Evolutionary conservation across 2,797 vertebrate genomes (phyloP).

Genomic region (Pampus argenteus): DNA sequence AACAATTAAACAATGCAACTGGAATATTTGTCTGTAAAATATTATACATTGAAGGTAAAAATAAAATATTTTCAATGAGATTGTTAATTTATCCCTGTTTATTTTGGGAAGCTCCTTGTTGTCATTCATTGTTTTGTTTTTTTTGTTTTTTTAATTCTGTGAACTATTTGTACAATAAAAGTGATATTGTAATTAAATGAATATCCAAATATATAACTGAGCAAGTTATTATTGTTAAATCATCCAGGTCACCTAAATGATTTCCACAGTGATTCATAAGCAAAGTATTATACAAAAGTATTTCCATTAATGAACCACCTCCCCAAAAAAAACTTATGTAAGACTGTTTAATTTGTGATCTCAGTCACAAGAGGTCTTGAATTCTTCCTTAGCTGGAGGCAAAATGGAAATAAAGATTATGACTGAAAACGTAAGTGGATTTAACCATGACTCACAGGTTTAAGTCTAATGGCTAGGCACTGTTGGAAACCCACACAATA

Average conservation of each 20-base stretch:
- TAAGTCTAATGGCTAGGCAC: conserved; percentile 50
- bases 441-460: conserved; percentile 58
- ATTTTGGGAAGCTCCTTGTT: conserved; percentile 87
- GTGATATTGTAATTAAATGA: conserved; percentile 80
- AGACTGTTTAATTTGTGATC: conserved; percentile 45
- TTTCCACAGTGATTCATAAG: conserved; percentile 22
- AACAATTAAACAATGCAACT: conserved; percentile 72
- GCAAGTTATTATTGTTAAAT: background rate
- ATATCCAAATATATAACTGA: conserved; percentile 50
- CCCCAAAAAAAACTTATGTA: conserved; percentile 53
- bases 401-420: conserved; percentile 63
- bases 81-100: conserved; percentile 90
- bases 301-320: conserved; percentile 30
- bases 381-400: conserved; percentile 59
- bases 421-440: conserved; percentile 67
- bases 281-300: conserved; percentile 26
- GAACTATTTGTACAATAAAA: conserved; percentile 81
- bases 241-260: background rate
- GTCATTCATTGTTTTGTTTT: conserved; percentile 44
- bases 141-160: conserved; percentile 61
- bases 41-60: conserved; percentile 87
- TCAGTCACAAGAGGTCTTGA: conserved; percentile 38
- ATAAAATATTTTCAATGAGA: conserved; percentile 88
- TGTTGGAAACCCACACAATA: conserved; percentile 66
- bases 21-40: conserved; percentile 80